phyloP scores from a whole-genome alignment of 92 coral and sea anemone species.

The Phenganax stokvisi region DNA sequence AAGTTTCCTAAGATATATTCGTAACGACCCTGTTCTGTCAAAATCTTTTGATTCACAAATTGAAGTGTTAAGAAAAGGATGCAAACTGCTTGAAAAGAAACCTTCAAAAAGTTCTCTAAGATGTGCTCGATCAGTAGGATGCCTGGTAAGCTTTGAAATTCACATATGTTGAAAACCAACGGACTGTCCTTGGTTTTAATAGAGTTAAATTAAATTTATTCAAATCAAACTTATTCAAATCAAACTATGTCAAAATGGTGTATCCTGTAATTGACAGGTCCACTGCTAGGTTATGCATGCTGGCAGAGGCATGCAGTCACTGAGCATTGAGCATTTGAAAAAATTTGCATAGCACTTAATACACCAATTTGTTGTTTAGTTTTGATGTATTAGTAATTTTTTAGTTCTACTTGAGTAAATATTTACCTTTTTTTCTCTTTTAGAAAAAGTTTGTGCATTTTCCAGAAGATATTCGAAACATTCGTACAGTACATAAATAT shows the following conservation, averaged over 20 bases:
- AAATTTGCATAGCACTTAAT: not conserved
- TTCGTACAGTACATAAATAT: conserved; percentile 27
- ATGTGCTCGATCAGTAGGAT: conserved; percentile 14
- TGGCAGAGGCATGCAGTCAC: not conserved
- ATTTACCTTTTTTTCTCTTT: not conserved
- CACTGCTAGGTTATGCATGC: not conserved
- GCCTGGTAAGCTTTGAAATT: not conserved
- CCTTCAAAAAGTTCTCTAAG: conserved; percentile 31
- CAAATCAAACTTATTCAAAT: too few species aligned
- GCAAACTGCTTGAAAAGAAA: conserved; percentile 22
- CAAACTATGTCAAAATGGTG: not conserved
- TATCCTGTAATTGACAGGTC: not conserved
- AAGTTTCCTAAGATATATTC: not conserved
- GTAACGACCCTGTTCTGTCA: not conserved
- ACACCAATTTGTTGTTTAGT: not conserved
- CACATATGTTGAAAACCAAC: too few species aligned
- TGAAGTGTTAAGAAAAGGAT: conserved; percentile 16
- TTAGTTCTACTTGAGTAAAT: not conserved
- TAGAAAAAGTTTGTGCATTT: conserved; percentile 40
- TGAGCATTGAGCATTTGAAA: not conserved
- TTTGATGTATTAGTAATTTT: not conserved
- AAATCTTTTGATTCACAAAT: conserved; percentile 28
- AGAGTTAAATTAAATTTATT: too few species aligned
- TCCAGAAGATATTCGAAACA: conserved; percentile 32
- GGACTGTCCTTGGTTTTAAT: too few species aligned